Conservation (phyloP, 2,797 vertebrate genomes). For the Tragopan temminckii region DNA sequence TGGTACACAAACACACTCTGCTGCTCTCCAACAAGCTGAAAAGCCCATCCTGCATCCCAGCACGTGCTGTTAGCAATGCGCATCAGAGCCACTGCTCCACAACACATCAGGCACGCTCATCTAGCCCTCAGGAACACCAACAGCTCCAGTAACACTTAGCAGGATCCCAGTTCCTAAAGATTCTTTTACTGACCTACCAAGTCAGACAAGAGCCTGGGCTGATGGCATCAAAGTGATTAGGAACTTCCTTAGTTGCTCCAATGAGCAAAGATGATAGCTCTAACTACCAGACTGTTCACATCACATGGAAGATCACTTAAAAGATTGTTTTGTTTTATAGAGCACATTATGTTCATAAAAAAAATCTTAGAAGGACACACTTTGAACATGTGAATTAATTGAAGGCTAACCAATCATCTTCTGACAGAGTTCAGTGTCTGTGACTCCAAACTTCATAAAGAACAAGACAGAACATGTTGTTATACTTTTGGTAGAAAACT, state of each 20-base stretch:
- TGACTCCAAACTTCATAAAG: neutral
- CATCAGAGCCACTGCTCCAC: neutral
- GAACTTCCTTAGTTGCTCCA: neutral
- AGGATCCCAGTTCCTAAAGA: neutral
- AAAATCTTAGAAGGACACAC: neutral
- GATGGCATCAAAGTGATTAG: neutral
- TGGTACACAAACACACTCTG: accelerated
- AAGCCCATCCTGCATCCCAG: neutral
- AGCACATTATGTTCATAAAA: neutral
- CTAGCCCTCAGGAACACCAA: accelerated
- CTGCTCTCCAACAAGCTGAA: neutral
- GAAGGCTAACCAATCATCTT: neutral
- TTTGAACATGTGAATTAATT: neutral
- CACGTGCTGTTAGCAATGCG: accelerated
- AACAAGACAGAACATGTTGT: neutral
- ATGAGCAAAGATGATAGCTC: neutral
- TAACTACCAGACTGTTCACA: neutral
- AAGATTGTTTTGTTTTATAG: neutral
- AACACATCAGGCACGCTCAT: neutral
- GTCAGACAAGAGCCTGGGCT: neutral
- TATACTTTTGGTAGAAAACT: neutral
- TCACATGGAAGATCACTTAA: neutral
- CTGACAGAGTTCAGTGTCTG: neutral
- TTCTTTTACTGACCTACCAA: neutral
- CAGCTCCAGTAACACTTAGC: neutral